Base-by-base conservation (phyloP, 2,113 vertebrate genomes). In the Ia io region DNA sequence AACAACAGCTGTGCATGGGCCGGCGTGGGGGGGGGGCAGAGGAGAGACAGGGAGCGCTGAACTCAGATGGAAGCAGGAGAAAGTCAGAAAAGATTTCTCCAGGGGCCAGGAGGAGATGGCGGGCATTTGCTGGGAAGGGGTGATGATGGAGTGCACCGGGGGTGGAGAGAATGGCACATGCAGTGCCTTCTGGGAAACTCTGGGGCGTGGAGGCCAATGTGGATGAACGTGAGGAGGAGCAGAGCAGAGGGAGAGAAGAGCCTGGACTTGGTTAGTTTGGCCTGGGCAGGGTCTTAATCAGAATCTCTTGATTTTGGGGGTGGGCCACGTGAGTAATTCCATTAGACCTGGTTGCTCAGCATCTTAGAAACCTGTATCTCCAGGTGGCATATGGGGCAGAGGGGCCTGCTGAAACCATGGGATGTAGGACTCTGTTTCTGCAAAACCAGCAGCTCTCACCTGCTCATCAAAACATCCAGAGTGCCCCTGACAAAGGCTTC, bases 111-210 rank as follows among this genome's bases (percentile, higher is more conserved):
- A 71, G 40, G 18, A 77, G 84, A 69, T 23, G 74, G 13, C 1
- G 28, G 65, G 77, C n/a, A 13, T 11, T 53, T 88, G 51, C 37
- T 44, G 32, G 51, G 35, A 42, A 9, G 32, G 0, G 30, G 32
- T 32, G 28, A 11, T 37, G 56, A 23, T 0, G 32, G 59, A 44
- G 30, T 18, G 4, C 13, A 0, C 4, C 2, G 2, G 11, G 69
- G 61, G n/a, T 25, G 2, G 20, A 71, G 42, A 40, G 53, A 53
- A 22, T 9, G 42, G 42, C 18, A 1, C 37, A 6, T 1, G 17
- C 32, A 10, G 17, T 61, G 35, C 51, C 32, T 65, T 40, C 30
- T 42, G 82, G 84, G 88, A 80, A 84, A 30, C 20, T 67, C 53
- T 30, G 56, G 47, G 40, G 23, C 4, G 6, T 76, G 25, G 42